Base-by-base conservation (phyloP, 2,888 invertebrate species). In the Rotaria macrura region DNA sequence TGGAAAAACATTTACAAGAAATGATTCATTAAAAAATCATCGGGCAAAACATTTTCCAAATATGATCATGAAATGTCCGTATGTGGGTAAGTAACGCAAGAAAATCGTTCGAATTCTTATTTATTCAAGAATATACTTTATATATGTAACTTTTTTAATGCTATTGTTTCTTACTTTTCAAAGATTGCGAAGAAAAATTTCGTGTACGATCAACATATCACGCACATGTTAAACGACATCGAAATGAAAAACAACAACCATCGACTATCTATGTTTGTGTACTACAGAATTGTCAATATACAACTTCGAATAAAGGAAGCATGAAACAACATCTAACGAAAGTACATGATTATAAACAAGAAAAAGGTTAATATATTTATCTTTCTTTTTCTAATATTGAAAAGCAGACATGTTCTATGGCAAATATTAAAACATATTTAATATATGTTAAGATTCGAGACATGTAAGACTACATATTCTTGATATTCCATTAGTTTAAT, bases 151-250 rank as follows among this genome's bases (percentile, higher is more conserved):
- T n/a, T n/a, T n/a, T n/a, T n/a, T n/a, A n/a, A n/a, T n/a, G n/a
- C n/a, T n/a, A n/a, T n/a, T n/a, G n/a, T n/a, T n/a, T n/a, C n/a
- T n/a, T n/a, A n/a, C 4, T 72, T 72, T 23, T 23, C 20, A 7
- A 72, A 74, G 74, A 74, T 74, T 74, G 74, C 38, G 74, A 74
- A 40, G 74, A 74, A 74, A 74, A 74, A 38, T 74, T 74, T 74
- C 74, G 74, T 25, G 43, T 74, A 20, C 74, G 74, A 2, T 74
- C 74, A 74, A 74, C 74, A 3, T 74, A 74, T 74, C 74, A 74
- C 43, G 74, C 74, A 40, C 74, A 74, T 40, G 23, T 74, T 10
- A 74, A 74, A 74, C 40, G 74, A 40, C 74, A 74, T 74, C 74
- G 74, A 38, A 40, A 20, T 38, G 74, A 43, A 40, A 74, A 74